phyloP scores from a whole-genome alignment of 2,888 invertebrate species.

The Caenorhabditis sp. region DNA sequence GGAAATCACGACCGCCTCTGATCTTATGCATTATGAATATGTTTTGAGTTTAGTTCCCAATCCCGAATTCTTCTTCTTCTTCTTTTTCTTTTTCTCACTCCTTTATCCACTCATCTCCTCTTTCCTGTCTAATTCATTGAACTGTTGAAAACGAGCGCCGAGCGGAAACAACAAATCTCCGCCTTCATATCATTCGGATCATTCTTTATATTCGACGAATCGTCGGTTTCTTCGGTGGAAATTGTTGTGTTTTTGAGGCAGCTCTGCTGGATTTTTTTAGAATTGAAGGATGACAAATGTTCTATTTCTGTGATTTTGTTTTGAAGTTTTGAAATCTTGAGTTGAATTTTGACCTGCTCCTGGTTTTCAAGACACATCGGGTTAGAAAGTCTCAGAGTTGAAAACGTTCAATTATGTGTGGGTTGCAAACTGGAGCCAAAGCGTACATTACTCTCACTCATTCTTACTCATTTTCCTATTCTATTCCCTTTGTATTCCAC shows the following conservation, averaged over 20 bases:
- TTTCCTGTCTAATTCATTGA: conserved; percentile 20
- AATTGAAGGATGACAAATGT: no score
- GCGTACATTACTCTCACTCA: conserved; percentile 14
- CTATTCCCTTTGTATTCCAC: no score
- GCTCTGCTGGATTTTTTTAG: no score
- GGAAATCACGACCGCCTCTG: not conserved
- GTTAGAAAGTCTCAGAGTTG: no score
- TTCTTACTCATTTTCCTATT: not conserved
- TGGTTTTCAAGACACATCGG: no score
- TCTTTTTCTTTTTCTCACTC: not conserved
- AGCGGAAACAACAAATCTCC: conserved; percentile 55
- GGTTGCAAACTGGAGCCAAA: not conserved
- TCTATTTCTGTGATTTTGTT: no score
- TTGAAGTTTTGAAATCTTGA: no score
- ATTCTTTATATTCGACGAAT: no score
- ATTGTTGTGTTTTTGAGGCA: conserved; percentile 38
- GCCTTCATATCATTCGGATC: conserved; percentile 43
- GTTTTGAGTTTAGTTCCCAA: conserved; percentile 36
- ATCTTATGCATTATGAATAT: conserved; percentile 60
- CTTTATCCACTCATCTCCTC: not conserved
- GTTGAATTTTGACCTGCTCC: no score
- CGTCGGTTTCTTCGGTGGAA: no score
- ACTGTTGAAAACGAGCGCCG: conserved; percentile 8
- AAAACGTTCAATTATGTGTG: conserved; percentile 2
- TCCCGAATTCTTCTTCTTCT: no score